Base-by-base conservation (phyloP, 2,797 vertebrate species). In the Spheniscus humboldti region DNA sequence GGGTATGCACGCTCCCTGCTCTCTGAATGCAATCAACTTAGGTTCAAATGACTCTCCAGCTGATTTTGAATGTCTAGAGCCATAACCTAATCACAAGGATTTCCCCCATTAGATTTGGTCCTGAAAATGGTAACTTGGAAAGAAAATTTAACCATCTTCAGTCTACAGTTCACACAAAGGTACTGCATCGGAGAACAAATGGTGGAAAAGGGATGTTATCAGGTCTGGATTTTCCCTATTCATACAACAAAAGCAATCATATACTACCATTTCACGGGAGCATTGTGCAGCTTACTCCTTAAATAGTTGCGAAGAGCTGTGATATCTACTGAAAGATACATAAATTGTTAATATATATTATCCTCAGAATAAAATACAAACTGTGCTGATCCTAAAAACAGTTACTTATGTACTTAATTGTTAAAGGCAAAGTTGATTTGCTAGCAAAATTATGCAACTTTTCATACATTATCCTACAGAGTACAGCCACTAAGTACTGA, bases 31-130 rank as follows among this genome's bases (percentile, higher is more conserved):
- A 96, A 94, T 92, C 85, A 92, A 15, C 56, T 88, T 77, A 16
- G 33, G 56, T 94, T 88, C 83, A 93, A 88, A 94, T 45, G 56
- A 48, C 75, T 79, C 97, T 97, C 64, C 72, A 84, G 60, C 45
- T 92, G 86, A 83, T 92, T 91, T 88, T 80, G 94, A 93, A 55
- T 2, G 4, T 90, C 64, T 67, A 45, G 86, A 95, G 68, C 35
- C 81, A 45, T 85, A 91, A 95, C 17, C 47, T 74, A 82, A 95
- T 94, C 81, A 86, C 67, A 93, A 17, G 20, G 62, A 91, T 83
- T 86, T 69, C 18, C 13, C 30, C 52, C 41, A 8, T 55, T 78
- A 66, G 23, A 52, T 90, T 91, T 87, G 81, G 57, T 84, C 37
- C 73, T 90, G 55, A 82, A 92, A 95, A 95, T 7, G n/a, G 77